Evolutionary conservation across 2,888 invertebrate species (phyloP).

Genomic region (Oxystoma pomonae): DNA sequence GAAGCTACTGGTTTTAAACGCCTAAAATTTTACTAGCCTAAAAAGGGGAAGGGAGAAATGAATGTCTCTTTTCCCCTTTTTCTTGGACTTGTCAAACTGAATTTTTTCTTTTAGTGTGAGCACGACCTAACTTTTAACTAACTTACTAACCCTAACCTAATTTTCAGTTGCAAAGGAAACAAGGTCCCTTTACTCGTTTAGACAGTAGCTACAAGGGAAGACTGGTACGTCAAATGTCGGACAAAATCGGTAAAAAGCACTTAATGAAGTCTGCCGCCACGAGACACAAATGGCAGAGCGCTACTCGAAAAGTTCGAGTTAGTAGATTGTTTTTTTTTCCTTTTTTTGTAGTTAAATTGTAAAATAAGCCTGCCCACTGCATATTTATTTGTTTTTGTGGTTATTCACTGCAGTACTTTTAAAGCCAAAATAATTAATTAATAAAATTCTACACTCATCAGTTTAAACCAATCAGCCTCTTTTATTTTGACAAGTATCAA

Average conservation of each 20-base stretch:
- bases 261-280: slow-evolving; percentile 42
- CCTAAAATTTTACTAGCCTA: too few species aligned
- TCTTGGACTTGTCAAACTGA: too few species aligned
- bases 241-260: slow-evolving; percentile 57
- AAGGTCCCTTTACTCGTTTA: slow-evolving; percentile 62
- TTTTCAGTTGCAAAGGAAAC: slow-evolving; percentile 55
- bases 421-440: too few species aligned
- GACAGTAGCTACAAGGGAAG: slow-evolving; percentile 61
- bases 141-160: slow-evolving; percentile 22
- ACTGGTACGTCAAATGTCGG: slow-evolving; percentile 61
- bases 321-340: slow-evolving; percentile 41
- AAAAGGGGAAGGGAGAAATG: too few species aligned
- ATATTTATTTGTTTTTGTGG: background rate
- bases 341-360: slow-evolving; percentile 27
- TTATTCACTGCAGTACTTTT: slow-evolving; percentile 1
- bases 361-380: background rate
- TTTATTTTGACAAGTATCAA: too few species aligned
- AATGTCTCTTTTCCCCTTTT: too few species aligned
- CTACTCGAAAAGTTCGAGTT: slow-evolving; percentile 75
- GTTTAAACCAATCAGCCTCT: too few species aligned
- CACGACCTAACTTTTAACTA: too few species aligned
- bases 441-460: too few species aligned
- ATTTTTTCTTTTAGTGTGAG: too few species aligned
- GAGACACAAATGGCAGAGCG: slow-evolving; percentile 61
- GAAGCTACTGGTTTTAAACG: too few species aligned